Percentiles rank a stretch among this genome's conserved stretches.
Evolutionary conservation across 2,113 vertebrate genomes (phyloP).

Genomic region (Zingel zingel): DNA sequence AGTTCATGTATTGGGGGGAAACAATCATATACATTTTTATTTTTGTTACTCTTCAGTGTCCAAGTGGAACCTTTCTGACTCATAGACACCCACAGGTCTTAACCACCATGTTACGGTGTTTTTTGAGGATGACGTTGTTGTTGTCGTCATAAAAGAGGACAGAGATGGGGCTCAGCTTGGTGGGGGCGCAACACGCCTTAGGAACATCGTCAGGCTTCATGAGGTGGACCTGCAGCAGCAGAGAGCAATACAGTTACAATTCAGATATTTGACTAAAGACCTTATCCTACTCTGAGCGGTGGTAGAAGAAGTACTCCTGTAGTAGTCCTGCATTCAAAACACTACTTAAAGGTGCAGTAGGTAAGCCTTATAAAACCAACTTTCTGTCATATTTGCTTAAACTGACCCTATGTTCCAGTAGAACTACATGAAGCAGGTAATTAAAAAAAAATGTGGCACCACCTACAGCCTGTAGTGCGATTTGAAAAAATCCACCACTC

Average conservation of each 20-base stretch:
- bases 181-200: slow-evolving; percentile 95
- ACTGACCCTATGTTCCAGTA: too few relatives aligned
- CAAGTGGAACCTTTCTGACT: not conserved
- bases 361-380: too few relatives aligned
- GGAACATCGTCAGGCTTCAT: slow-evolving; percentile 94
- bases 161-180: slow-evolving; percentile 94
- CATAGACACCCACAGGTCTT: slow-evolving; percentile 95
- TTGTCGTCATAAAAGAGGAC: slow-evolving; percentile 97
- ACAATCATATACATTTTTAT: not conserved
- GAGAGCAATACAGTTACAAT: not conserved
- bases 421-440: too few relatives aligned
- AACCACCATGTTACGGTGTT: slow-evolving; percentile 98
- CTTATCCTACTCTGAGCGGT: not conserved
- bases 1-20: not conserved
- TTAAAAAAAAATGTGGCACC: too few relatives aligned
- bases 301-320: not conserved
- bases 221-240: slow-evolving; percentile 88
- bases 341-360: too few relatives aligned
- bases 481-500: too few relatives aligned
- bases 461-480: too few relatives aligned
- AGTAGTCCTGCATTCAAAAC: too few relatives aligned
- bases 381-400: too few relatives aligned
- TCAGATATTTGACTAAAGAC: not conserved
- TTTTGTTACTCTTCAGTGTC: not conserved
- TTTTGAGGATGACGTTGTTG: slow-evolving; percentile 98